Evolutionary conservation across 2,888 invertebrate species (phyloP).

Genomic region (Acleris literana): DNA sequence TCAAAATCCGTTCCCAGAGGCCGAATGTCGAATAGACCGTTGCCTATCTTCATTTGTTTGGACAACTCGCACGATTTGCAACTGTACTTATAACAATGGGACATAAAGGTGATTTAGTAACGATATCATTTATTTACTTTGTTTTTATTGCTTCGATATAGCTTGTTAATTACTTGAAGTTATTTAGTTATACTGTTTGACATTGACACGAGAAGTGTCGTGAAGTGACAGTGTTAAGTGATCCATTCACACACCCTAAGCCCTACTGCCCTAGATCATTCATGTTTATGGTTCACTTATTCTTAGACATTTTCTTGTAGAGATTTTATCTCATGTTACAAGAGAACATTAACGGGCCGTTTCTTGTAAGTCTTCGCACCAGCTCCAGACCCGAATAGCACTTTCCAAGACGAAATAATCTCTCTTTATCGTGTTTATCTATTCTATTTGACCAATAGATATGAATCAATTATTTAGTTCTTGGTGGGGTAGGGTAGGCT

Average conservation of each 20-base stretch:
- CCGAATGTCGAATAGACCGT: slow-evolving; percentile 39
- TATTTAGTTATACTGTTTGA: slow-evolving; percentile 1
- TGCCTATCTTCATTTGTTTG: slow-evolving; percentile 48
- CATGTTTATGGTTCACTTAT: no score
- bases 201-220: neutral
- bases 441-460: no score
- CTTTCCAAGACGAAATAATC: no score
- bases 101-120: slow-evolving; percentile 57
- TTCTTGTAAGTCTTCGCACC: no score
- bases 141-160: slow-evolving; percentile 47
- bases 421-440: no score
- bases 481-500: no score
- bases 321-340: no score
- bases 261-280: neutral
- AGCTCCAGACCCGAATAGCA: no score
- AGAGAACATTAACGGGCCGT: no score
- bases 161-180: slow-evolving; percentile 26
- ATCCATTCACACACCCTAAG: neutral
- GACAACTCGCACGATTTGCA: slow-evolving; percentile 47
- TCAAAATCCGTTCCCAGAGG: slow-evolving; percentile 50
- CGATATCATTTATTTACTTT: slow-evolving; percentile 59
- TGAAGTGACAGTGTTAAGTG: neutral
- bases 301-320: no score
- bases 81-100: slow-evolving; percentile 59
- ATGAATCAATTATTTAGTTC: no score